phyloP scores from a whole-genome alignment of 2,888 invertebrate species.

The Cephus rjabovi region DNA sequence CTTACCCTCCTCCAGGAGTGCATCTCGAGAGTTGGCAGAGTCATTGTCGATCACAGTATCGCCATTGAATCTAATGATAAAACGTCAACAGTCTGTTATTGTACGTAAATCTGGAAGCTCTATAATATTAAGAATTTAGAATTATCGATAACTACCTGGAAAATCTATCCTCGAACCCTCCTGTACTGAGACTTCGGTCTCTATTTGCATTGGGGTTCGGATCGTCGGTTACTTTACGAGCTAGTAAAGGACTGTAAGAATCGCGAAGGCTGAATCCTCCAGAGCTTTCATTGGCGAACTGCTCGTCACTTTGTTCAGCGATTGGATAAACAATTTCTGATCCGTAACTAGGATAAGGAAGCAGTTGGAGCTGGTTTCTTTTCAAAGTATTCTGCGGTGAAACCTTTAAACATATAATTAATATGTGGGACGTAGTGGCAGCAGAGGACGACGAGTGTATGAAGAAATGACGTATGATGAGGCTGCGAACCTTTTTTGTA shows the following conservation, averaged over 20 bases:
- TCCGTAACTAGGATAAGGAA: conserved; percentile 71
- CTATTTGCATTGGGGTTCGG: conserved; percentile 47
- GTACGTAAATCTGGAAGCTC: background rate
- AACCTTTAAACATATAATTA: conserved; percentile 35
- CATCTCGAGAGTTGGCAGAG: conserved; percentile 61
- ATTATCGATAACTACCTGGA: conserved; percentile 43
- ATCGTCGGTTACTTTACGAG: conserved; percentile 49
- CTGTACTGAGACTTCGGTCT: conserved; percentile 54
- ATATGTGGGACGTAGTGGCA: background rate
- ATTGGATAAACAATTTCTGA: conserved; percentile 87
- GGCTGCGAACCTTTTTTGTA: conserved; percentile 53
- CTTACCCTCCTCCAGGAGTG: conserved; percentile 55
- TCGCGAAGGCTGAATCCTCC: conserved; percentile 51
- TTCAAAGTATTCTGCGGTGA: conserved; percentile 62
- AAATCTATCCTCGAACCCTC: conserved; percentile 57
- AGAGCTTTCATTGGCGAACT: conserved; percentile 61
- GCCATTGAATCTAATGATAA: conserved; percentile 51
- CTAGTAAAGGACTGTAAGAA: conserved; percentile 55
- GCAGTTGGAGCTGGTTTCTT: conserved; percentile 60
- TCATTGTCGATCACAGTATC: conserved; percentile 56
- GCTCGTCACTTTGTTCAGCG: conserved; percentile 86
- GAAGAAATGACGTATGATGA: background rate
- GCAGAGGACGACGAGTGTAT: background rate
- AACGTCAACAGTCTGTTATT: background rate
- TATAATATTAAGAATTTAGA: background rate